These are phyloP conservation scores for Zygothrica quintamaculata DNA, from an alignment of 2,888 invertebrate genomes.

Conservation along the genomic window DNA sequence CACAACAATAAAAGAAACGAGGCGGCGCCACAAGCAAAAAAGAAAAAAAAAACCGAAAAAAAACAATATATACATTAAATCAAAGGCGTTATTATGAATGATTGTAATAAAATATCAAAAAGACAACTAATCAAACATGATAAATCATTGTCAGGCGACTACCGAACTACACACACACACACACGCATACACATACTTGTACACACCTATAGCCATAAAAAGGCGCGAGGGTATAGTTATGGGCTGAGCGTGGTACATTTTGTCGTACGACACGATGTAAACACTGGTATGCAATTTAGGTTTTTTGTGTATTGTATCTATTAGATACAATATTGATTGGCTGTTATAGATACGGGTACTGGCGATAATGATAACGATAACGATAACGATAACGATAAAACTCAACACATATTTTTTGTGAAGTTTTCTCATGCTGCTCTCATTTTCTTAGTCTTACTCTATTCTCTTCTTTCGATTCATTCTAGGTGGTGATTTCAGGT, in stretches of 20 bases:
- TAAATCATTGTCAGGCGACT: constrained; percentile 61
- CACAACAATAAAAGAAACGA: constrained; percentile 52
- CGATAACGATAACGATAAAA: no score
- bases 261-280: constrained; percentile 68
- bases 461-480: constrained; percentile 15
- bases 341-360: constrained; percentile 39
- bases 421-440: neutral
- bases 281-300: constrained; percentile 76
- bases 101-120: constrained; percentile 74
- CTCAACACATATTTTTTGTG: no score
- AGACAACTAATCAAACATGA: constrained; percentile 80
- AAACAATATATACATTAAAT: constrained; percentile 72
- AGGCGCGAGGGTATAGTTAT: constrained; percentile 47
- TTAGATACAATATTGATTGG: constrained; percentile 75
- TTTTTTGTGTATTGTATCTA: constrained; percentile 59
- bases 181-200: neutral
- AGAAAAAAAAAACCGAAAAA: neutral
- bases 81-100: constrained; percentile 71
- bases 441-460: constrained; percentile 8
- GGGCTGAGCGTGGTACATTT: constrained; percentile 6
- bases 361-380: constrained; percentile 46
- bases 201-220: constrained; percentile 30
- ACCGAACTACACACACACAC: constrained; percentile 49
- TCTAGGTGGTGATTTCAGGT: constrained; percentile 85
- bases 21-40: neutral